phyloP scores from a whole-genome alignment of 2,113 vertebrate species.

The Variabilichromis moorii region DNA sequence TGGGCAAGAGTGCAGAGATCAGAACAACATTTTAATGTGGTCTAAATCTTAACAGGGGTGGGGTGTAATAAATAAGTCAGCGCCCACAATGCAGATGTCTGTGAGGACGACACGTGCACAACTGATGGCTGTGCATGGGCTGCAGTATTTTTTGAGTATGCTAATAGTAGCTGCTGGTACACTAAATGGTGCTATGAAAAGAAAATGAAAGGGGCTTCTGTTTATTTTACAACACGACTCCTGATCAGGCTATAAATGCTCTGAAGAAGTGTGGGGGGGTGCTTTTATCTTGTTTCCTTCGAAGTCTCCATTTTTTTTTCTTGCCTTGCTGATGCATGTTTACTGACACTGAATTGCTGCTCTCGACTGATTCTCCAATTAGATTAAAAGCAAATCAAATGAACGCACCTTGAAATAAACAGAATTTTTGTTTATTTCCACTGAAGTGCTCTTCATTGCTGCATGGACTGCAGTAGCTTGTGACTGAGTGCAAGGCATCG shows the following conservation, averaged over 20 bases:
- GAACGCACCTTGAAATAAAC: constrained; percentile 9
- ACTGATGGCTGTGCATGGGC: constrained; percentile 5
- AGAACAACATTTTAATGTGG: constrained; percentile 51
- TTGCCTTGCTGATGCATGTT: neutral
- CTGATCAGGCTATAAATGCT: neutral
- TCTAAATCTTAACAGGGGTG: constrained; percentile 14
- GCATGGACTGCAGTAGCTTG: neutral
- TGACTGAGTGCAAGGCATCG: constrained; percentile 15
- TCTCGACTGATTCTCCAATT: constrained; percentile 4
- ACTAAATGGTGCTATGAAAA: neutral
- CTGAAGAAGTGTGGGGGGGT: neutral
- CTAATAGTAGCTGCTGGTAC: neutral
- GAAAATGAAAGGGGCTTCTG: neutral
- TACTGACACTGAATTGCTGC: neutral
- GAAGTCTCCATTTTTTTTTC: neutral
- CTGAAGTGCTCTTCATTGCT: neutral
- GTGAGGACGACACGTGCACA: constrained; percentile 13
- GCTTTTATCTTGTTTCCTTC: neutral
- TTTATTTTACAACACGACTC: neutral
- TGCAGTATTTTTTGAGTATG: neutral
- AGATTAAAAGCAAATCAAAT: constrained; percentile 38
- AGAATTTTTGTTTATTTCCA: neutral
- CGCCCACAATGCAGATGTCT: constrained; percentile 26
- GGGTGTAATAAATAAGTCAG: neutral
- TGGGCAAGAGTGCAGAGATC: constrained; percentile 36